Evolutionary conservation across 2,113 vertebrate genomes (phyloP).

Genomic region (Salvator merianae): DNA sequence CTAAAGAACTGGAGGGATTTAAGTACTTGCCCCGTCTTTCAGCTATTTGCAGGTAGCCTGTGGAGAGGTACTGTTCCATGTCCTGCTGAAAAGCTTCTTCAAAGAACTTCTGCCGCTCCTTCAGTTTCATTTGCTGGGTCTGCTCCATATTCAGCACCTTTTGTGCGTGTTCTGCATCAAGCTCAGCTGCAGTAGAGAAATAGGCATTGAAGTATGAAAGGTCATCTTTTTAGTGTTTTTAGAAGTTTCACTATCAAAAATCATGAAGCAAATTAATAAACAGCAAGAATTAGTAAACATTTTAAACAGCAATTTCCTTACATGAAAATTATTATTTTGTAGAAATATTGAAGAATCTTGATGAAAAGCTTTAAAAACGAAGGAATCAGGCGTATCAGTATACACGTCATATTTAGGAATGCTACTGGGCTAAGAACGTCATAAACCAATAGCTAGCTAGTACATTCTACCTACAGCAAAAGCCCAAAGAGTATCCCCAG

Average conservation of each 20-base stretch:
- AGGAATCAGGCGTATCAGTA: slow-evolving; percentile 12
- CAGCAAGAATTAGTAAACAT: slow-evolving; percentile 2
- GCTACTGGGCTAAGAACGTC: background rate
- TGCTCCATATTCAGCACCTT: slow-evolving; percentile 87
- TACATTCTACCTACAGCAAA: too few species aligned
- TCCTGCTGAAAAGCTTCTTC: slow-evolving; percentile 99
- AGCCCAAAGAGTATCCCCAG: too few species aligned
- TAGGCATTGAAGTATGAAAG: background rate
- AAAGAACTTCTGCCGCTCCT: slow-evolving; percentile 95
- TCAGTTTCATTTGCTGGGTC: slow-evolving; percentile 88
- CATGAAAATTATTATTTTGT: slow-evolving; percentile 21
- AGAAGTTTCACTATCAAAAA: background rate
- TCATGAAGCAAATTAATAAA: background rate
- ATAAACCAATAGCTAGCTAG: too few species aligned
- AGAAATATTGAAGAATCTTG: slow-evolving; percentile 11
- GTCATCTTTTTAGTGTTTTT: background rate
- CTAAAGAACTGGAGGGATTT: background rate
- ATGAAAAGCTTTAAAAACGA: slow-evolving; percentile 33
- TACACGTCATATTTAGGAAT: slow-evolving; percentile 8
- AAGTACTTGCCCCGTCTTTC: slow-evolving; percentile 89
- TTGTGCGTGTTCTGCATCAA: slow-evolving; percentile 87
- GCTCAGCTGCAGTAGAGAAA: slow-evolving; percentile 80
- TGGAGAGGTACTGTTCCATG: slow-evolving; percentile 97
- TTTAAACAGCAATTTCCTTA: background rate
- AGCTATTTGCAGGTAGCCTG: slow-evolving; percentile 92